Evolutionary conservation across 2,888 invertebrate species (phyloP).

Genomic region (Pheosia gnoma): DNA sequence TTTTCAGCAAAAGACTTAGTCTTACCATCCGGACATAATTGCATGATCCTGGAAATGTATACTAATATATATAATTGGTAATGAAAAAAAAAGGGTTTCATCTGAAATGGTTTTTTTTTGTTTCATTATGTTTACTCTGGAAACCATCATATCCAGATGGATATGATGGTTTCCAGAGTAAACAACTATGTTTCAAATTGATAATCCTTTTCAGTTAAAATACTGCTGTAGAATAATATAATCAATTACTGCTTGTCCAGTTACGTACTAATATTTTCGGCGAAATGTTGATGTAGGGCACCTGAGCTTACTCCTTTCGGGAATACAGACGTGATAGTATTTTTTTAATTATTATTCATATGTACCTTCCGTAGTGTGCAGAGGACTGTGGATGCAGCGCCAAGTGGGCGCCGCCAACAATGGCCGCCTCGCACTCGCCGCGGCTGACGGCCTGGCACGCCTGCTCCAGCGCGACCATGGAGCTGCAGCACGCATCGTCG

Average conservation of each 20-base stretch:
- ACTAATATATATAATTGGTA: constrained; percentile 5
- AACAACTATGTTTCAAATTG: background rate
- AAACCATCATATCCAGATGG: too few species aligned
- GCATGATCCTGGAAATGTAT: constrained; percentile 38
- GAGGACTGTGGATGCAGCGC: constrained; percentile 64
- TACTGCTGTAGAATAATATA: too few species aligned
- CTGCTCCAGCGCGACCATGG: constrained; percentile 49
- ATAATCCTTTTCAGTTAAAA: background rate
- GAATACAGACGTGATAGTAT: background rate
- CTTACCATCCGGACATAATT: constrained; percentile 89
- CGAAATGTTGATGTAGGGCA: background rate
- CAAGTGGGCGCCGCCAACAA: constrained; percentile 80
- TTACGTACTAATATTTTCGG: background rate
- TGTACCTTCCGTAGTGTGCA: constrained; percentile 39
- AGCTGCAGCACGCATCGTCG: constrained; percentile 51
- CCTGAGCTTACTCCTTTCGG: too few species aligned
- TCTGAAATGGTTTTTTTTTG: too few species aligned
- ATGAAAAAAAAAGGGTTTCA: too few species aligned
- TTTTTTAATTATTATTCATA: constrained; percentile 4
- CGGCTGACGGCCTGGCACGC: constrained; percentile 49
- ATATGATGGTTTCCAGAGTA: background rate
- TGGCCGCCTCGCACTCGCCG: constrained; percentile 72
- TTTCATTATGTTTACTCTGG: too few species aligned
- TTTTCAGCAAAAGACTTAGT: constrained; percentile 93
- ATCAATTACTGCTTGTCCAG: too few species aligned